Conservation (phyloP, 2,888 invertebrate genomes). For the Orthonychiurus folsomi region DNA sequence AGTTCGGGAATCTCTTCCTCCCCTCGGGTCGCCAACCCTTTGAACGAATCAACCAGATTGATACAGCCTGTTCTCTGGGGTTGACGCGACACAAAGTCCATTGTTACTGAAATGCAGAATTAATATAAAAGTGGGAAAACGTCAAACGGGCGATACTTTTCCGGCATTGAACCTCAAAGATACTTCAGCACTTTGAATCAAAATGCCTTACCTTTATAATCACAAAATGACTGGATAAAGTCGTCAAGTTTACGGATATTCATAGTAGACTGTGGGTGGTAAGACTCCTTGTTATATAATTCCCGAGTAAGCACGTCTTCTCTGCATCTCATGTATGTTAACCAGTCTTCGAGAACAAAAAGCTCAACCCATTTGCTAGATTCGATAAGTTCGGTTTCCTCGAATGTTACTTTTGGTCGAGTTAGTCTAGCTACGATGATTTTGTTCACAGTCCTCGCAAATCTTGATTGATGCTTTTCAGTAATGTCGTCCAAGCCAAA, state of each 20-base stretch:
- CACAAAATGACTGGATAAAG: background rate
- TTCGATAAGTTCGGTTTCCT: background rate
- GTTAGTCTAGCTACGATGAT: slow-evolving; percentile 12
- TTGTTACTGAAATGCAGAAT: too few species aligned
- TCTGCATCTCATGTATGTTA: slow-evolving; percentile 21
- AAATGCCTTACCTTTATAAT: background rate
- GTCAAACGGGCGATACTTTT: too few species aligned
- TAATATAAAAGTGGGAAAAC: too few species aligned
- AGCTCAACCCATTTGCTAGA: slow-evolving; percentile 22
- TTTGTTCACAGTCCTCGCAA: slow-evolving; percentile 32
- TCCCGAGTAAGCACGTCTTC: slow-evolving; percentile 20
- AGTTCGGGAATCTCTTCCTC: slow-evolving; percentile 11
- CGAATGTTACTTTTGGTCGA: slow-evolving; percentile 4
- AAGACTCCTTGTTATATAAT: slow-evolving; percentile 16
- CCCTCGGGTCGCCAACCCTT: too few species aligned
- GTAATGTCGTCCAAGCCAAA: slow-evolving; percentile 37
- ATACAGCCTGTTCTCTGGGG: too few species aligned
- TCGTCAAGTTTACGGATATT: slow-evolving; percentile 5
- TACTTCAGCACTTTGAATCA: too few species aligned
- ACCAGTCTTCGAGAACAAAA: slow-evolving; percentile 37
- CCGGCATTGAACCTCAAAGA: too few species aligned
- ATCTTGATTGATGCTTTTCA: slow-evolving; percentile 32
- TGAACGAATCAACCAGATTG: too few species aligned
- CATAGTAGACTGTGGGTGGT: slow-evolving; percentile 15
- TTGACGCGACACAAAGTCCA: too few species aligned